phyloP scores from a whole-genome alignment of 2,113 vertebrate species.

The Hyaena hyaena region DNA sequence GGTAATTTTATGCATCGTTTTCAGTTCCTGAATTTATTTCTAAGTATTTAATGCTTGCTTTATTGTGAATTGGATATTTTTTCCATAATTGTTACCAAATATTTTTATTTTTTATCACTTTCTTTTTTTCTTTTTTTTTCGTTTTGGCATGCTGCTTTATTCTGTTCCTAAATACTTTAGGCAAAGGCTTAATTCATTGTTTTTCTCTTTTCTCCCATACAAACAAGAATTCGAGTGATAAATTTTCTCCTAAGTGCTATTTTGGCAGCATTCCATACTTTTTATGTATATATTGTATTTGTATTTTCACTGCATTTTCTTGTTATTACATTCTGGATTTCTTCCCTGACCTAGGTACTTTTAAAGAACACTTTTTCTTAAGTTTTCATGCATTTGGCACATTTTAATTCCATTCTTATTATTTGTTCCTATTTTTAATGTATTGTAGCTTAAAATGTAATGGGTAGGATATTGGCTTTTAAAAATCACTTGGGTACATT shows the following conservation, averaged over 20 bases:
- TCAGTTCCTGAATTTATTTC: conserved; percentile 25
- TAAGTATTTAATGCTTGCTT: conserved; percentile 59
- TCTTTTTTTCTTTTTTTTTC: not conserved
- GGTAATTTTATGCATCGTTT: conserved; percentile 17
- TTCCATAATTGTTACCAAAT: conserved; percentile 32
- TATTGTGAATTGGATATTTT: conserved; percentile 37
- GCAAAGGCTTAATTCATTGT: conserved; percentile 55
- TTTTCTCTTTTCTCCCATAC: conserved; percentile 44
- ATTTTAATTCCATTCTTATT: conserved; percentile 58
- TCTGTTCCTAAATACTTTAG: conserved; percentile 53
- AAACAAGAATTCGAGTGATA: conserved; percentile 56
- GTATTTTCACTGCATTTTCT: conserved; percentile 74
- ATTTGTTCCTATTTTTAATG: conserved; percentile 58
- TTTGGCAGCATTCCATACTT: conserved; percentile 72
- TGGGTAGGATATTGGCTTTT: not conserved
- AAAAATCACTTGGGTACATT: not conserved
- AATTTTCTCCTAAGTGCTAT: conserved; percentile 73
- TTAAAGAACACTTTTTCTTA: not conserved
- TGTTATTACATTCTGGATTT: conserved; percentile 59
- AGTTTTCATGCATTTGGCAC: conserved; percentile 48
- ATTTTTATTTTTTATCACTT: conserved; percentile 51
- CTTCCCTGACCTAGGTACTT: conserved; percentile 56
- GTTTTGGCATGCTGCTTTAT: conserved; percentile 49
- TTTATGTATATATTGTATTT: conserved; percentile 41
- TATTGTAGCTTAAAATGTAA: not conserved